Evolutionary conservation across 2,797 vertebrate genomes (phyloP), one percentile per base, ranked within the genome.

Genomic region (Acrossocheilus wenchowensis): DNA sequence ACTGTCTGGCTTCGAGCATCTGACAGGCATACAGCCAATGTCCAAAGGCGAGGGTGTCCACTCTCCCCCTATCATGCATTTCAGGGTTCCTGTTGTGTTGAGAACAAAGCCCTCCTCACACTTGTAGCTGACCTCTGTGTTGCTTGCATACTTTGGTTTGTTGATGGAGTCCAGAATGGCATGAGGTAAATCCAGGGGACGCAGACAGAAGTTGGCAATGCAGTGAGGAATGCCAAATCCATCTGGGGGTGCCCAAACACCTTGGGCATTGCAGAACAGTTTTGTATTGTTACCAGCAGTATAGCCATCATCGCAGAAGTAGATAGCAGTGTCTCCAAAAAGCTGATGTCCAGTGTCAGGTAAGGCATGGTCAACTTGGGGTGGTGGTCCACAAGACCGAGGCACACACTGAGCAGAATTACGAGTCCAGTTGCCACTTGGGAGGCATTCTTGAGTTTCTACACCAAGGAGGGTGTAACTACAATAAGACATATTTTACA

Each of bases 91-190:
- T 0, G 97, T 97, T 10, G 96, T 97, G 92, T 98, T 99, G 69
- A 99, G 94, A 91, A 97, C 94, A 86, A 99, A 99, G 30, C 98
- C 98, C 90, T 99, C 98, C 91, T 96, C 96, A 87, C 98, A 99
- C 90, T 99, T 99, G 92, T 98, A 99, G 91, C 93, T 98, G 87
- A 99, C 97, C 0, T 97, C 88, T 0, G 95, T 96, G 89, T 97
- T 97, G 88, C 96, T 97, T 79, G 95, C 87, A 87, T 98, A 99
- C 90, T 96, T 99, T 39, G 96, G 95, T 91, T 98, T 98, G 92
- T 95, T 96, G 79, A 95, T 87, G 0, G 98, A 97, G 92, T 99
- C 98, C 90, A 99, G 93, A 92, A 99, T 98, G 15, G 96, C 95
- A 41, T 98, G 97, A 11, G 96, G 94, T 12, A 97, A 92, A 0